phyloP scores from a whole-genome alignment of 2,888 invertebrate species.

The Phyllotreta cruciferae region DNA sequence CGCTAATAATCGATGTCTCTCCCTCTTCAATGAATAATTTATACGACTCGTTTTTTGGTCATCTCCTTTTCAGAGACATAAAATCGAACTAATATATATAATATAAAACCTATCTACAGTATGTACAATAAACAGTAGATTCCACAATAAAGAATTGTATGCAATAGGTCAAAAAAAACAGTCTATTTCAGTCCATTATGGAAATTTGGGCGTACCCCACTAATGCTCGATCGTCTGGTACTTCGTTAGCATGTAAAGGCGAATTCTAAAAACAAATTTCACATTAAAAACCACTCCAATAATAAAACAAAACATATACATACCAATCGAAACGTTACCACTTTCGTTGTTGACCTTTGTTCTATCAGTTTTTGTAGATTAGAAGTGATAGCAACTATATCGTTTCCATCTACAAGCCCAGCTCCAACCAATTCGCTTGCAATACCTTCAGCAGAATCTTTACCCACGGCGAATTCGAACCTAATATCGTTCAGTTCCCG shows the following conservation, averaged over 20 bases:
- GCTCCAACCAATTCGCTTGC: slow-evolving; percentile 94
- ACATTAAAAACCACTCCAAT: slow-evolving; percentile 9
- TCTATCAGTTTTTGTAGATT: slow-evolving; percentile 92
- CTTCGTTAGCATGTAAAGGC: slow-evolving; percentile 75
- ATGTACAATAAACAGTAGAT: slow-evolving; percentile 54
- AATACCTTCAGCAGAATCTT: slow-evolving; percentile 91
- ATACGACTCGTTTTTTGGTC: slow-evolving; percentile 7
- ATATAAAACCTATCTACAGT: slow-evolving; percentile 49
- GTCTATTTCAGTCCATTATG: slow-evolving; percentile 75
- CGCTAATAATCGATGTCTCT: no score
- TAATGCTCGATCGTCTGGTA: slow-evolving; percentile 92
- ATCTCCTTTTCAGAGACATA: slow-evolving; percentile 24
- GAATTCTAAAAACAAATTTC: slow-evolving; percentile 64
- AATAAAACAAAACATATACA: slow-evolving; percentile 47
- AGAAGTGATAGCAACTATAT: slow-evolving; percentile 89
- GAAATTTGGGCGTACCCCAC: slow-evolving; percentile 98
- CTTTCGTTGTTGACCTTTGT: slow-evolving; percentile 69
- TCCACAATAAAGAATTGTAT: slow-evolving; percentile 48
- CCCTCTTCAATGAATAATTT: no score
- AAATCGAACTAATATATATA: slow-evolving; percentile 35
- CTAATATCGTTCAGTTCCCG: slow-evolving; percentile 96
- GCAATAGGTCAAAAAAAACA: slow-evolving; percentile 38
- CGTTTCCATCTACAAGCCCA: slow-evolving; percentile 90
- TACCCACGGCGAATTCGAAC: slow-evolving; percentile 92
- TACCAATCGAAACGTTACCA: slow-evolving; percentile 89